These are phyloP conservation scores for Leptodactylus fuscus DNA, from an alignment of 2,113 vertebrate genomes.

Conservation along the genomic window DNA sequence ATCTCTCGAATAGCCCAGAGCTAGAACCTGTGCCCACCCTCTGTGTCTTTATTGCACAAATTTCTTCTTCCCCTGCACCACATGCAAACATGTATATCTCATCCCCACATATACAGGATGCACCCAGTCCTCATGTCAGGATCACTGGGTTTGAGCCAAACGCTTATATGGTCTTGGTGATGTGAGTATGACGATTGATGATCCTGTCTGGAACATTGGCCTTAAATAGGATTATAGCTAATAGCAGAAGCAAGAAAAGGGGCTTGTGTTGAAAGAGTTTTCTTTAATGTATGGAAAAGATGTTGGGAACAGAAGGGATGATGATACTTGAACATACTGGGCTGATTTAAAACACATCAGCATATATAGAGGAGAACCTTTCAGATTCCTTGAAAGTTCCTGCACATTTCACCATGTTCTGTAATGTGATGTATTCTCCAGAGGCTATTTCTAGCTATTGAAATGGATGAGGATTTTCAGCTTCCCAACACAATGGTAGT, in stretches of 20 bases:
- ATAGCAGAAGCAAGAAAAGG: slow-evolving; percentile 23
- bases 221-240: slow-evolving; percentile 54
- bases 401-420: slow-evolving; percentile 9
- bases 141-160: slow-evolving; percentile 44
- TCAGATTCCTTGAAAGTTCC: slow-evolving; percentile 1
- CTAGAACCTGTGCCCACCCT: slow-evolving; percentile 17
- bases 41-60: slow-evolving; percentile 1
- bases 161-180: slow-evolving; percentile 34
- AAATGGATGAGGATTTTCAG: neutral
- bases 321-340: slow-evolving; percentile 24
- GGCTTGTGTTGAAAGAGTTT: slow-evolving; percentile 34
- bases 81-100: slow-evolving; percentile 14
- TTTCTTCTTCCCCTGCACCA: neutral
- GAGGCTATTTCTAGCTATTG: slow-evolving; percentile 5
- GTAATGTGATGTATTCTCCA: slow-evolving; percentile 17
- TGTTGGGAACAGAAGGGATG: slow-evolving; percentile 6
- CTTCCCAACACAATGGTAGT: neutral
- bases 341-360: slow-evolving; percentile 47
- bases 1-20: neutral
- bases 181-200: slow-evolving; percentile 50
- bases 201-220: slow-evolving; percentile 45
- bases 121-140: slow-evolving; percentile 11
- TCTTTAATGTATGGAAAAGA: slow-evolving; percentile 17
- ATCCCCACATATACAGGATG: slow-evolving; percentile 22
- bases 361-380: neutral